These are phyloP conservation scores for Erpornis zantholeuca DNA, from an alignment of 2,113 vertebrate genomes.

Conservation along the genomic window DNA sequence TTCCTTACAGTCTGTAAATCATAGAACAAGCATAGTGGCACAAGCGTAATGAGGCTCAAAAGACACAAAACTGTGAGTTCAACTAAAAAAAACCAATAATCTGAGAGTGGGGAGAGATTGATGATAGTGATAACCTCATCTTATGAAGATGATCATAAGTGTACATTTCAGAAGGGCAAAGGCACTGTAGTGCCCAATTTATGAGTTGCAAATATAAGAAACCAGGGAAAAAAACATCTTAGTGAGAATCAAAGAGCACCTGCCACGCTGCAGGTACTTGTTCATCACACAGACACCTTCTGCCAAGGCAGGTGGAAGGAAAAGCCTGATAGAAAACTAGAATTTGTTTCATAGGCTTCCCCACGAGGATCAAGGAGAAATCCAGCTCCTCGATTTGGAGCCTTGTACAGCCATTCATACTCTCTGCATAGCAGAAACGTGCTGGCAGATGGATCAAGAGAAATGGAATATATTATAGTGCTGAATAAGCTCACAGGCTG, in stretches of 20 bases:
- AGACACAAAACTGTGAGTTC: background rate
- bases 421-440: background rate
- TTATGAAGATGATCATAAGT: background rate
- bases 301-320: background rate
- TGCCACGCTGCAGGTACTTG: background rate
- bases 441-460: slow-evolving; percentile 6
- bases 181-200: background rate
- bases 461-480: background rate
- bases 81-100: background rate
- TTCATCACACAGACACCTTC: background rate
- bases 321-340: background rate
- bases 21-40: background rate
- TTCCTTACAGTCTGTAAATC: background rate
- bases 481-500: background rate
- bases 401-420: background rate
- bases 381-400: background rate
- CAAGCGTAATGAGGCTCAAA: background rate
- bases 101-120: background rate
- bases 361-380: background rate
- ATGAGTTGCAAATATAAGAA: background rate
- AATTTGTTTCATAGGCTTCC: background rate
- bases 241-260: background rate
- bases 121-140: background rate
- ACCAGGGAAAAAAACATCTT: background rate
- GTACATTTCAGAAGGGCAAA: background rate